Conservation (phyloP, 2,797 vertebrate species). For the Avahi laniger region DNA sequence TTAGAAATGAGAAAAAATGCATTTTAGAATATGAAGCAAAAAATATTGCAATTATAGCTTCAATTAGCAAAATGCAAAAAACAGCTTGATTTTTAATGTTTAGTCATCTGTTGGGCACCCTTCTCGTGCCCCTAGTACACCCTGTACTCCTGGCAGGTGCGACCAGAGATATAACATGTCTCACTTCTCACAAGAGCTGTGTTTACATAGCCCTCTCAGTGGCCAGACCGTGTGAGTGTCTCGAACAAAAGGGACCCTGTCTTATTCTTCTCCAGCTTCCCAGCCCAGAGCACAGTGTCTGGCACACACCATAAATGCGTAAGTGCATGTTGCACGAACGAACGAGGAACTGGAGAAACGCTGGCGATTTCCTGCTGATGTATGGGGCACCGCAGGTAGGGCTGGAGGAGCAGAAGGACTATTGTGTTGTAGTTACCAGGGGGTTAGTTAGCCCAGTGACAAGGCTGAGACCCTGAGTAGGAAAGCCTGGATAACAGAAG, state of each 20-base stretch:
- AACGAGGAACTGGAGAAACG: neutral
- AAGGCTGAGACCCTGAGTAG: neutral
- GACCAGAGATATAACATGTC: neutral
- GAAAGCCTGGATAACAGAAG: neutral
- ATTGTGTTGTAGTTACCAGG: neutral
- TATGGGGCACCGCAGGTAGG: accelerated
- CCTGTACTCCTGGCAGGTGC: neutral
- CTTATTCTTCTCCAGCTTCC: neutral
- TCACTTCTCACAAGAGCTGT: neutral
- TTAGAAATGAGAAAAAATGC: neutral
- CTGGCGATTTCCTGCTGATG: neutral
- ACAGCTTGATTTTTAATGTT: neutral
- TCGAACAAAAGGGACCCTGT: constrained; percentile 26
- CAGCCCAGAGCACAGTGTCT: neutral
- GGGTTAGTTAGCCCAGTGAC: neutral
- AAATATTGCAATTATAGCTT: neutral
- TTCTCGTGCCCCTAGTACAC: neutral
- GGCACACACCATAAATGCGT: neutral
- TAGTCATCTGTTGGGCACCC: neutral
- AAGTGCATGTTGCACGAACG: neutral
- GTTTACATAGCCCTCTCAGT: neutral
- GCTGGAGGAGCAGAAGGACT: neutral
- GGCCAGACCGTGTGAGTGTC: neutral
- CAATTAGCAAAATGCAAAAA: neutral
- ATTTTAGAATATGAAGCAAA: neutral